Percentiles rank a stretch among this genome's conserved stretches.
Evolutionary conservation across 2,888 invertebrate genomes (phyloP).

Genomic region (Ophraella communa): DNA sequence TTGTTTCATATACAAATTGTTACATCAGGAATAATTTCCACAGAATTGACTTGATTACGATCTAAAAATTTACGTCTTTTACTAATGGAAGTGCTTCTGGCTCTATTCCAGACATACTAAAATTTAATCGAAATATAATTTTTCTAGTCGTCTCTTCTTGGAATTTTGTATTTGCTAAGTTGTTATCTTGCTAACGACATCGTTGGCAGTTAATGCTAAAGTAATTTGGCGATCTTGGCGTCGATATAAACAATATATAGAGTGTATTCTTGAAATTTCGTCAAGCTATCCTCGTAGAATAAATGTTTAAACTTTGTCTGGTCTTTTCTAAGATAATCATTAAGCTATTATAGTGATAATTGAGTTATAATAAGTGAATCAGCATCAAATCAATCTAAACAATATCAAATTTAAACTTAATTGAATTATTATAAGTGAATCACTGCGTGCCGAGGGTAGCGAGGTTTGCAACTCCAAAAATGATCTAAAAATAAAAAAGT

Average conservation of each 20-base stretch:
- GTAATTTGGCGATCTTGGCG: neutral
- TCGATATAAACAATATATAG: neutral
- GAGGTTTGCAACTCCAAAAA: too few relatives aligned
- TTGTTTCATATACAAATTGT: neutral
- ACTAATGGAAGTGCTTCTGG: conserved; percentile 5
- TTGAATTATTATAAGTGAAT: too few relatives aligned
- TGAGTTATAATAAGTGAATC: too few relatives aligned
- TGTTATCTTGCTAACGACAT: conserved; percentile 5
- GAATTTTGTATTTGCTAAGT: conserved; percentile 6
- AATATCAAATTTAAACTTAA: too few relatives aligned
- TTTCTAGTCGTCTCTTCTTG: conserved; percentile 2
- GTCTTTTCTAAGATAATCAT: too few relatives aligned
- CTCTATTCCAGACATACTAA: conserved; percentile 3
- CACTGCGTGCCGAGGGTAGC: too few relatives aligned
- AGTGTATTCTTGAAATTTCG: neutral
- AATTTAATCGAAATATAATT: conserved; percentile 10
- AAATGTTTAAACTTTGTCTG: too few relatives aligned
- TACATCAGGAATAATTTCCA: neutral
- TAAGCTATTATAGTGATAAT: too few relatives aligned
- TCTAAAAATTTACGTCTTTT: conserved; percentile 2
- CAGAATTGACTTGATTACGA: neutral
- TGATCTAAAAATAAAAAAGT: too few relatives aligned
- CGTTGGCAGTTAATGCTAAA: conserved; percentile 1
- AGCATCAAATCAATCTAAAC: too few relatives aligned
- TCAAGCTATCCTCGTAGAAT: neutral